Conservation (phyloP, 2,113 vertebrate genomes). For the Pedionomus torquatus region DNA sequence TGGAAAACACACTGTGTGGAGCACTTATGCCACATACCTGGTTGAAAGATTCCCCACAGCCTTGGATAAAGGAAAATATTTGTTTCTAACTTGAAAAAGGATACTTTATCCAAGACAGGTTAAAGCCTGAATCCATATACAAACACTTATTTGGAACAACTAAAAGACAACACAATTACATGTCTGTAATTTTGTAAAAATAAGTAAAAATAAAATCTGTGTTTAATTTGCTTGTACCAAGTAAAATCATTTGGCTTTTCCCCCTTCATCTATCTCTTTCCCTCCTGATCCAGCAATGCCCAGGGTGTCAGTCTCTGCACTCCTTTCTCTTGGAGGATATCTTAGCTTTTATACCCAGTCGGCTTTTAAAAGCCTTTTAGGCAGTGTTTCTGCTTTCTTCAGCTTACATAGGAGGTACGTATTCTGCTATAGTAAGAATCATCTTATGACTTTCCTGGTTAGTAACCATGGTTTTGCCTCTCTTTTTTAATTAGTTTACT, state of each 20-base stretch:
- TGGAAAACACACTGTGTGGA: accelerated
- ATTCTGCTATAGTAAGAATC: neutral
- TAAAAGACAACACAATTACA: neutral
- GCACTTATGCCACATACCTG: neutral
- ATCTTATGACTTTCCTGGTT: neutral
- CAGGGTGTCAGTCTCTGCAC: neutral
- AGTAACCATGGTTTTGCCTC: neutral
- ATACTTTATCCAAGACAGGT: neutral
- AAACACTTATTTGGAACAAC: neutral
- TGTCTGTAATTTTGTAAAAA: neutral
- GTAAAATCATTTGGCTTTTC: accelerated
- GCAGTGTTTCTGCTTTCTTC: neutral
- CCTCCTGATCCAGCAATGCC: neutral
- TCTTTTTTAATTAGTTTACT: neutral
- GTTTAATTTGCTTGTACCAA: neutral
- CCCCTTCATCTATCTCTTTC: accelerated
- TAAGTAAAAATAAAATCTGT: neutral
- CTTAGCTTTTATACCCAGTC: neutral
- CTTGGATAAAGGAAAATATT: neutral
- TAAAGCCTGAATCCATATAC: neutral
- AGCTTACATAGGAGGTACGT: neutral
- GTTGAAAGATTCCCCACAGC: neutral
- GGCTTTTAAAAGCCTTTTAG: neutral
- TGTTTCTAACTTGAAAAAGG: neutral
- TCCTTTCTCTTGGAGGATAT: neutral